phyloP scores from a whole-genome alignment of 2,888 invertebrate species.

The Microplitis deprimator region DNA sequence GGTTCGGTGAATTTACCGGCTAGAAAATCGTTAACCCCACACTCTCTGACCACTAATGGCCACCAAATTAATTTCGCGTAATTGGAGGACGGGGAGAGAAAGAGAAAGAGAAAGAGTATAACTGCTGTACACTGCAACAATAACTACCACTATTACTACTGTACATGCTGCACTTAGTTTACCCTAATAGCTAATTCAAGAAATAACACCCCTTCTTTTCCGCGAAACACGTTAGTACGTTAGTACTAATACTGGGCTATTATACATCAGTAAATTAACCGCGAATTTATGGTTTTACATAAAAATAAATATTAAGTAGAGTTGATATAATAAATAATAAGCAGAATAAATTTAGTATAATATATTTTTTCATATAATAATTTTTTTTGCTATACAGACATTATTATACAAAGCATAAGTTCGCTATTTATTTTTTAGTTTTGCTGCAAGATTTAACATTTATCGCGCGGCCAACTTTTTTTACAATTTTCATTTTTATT shows the following conservation, averaged over 20 bases:
- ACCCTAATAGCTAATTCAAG: constrained; percentile 68
- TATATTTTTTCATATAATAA: constrained; percentile 71
- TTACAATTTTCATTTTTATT: constrained; percentile 24
- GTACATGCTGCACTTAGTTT: constrained; percentile 52
- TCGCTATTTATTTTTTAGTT: constrained; percentile 55
- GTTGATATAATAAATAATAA: no score
- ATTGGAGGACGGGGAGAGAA: constrained; percentile 60
- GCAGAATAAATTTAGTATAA: constrained; percentile 69
- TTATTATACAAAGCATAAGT: constrained; percentile 71
- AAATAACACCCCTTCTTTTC: constrained; percentile 66
- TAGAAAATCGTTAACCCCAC: constrained; percentile 63
- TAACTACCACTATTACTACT: no score
- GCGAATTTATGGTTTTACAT: constrained; percentile 27
- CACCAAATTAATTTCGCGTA: constrained; percentile 70
- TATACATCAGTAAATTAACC: constrained; percentile 1
- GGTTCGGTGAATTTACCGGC: constrained; percentile 52
- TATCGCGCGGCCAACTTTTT: constrained; percentile 52
- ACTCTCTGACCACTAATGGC: constrained; percentile 64
- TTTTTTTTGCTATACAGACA: constrained; percentile 71
- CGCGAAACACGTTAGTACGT: constrained; percentile 38
- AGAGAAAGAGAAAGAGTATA: not conserved
- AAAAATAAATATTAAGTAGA: constrained; percentile 38
- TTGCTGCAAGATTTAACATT: constrained; percentile 62
- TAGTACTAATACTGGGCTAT: constrained; percentile 13
- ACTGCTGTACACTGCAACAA: constrained; percentile 53